Base-by-base conservation (phyloP, 2,113 vertebrate species). In the Tragelaphus imberbis region DNA sequence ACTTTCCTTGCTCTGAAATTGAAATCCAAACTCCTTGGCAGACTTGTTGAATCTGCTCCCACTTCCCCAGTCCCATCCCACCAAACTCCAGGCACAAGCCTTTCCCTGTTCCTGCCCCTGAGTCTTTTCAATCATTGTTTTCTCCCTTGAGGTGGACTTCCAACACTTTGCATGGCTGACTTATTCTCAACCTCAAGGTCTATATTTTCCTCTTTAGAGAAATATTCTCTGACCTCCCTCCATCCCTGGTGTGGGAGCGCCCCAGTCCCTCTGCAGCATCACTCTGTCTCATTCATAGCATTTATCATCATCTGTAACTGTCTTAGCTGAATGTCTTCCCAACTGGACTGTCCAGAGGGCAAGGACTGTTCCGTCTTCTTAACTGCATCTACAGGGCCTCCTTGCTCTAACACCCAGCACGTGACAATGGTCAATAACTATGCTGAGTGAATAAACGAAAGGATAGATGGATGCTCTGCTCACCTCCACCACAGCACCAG, bases 391-490 rank as follows among this genome's bases (percentile, higher is more conserved):
- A 3, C 5, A 49, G 11, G 14, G 5, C 15, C 27, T 71, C 19
- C 36, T 71, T 6, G 7, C 49, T 79, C 77, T 44, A 40, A 7
- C 16, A 21, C 15, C 44, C 30, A 49, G 55, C n/a, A 15, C 0
- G 0, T 53, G 28, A 59, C 4, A 63, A 25, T 3, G 15, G 61
- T 53, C 44, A 53, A 0, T 68, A 49, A 33, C 4, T 65, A 2
- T 47, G 44, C 14, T n/a, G 55, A 30, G 28, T 59, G 13, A 87
- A 33, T 71, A 81, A 44, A 15, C 3, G 23, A 9, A 85, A 75
- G 79, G 58, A 47, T 0, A 23, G 56, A 25, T 40, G 88, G 65
- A 63, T 12, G 23, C 12, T 86, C 53, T 14, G 3, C 79, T 65
- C 12, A 36, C 14, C 30, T 80, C 71, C n/a, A 11, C 23, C 58